Evolutionary conservation across 2,888 invertebrate genomes (phyloP), one percentile per base, ranked within the genome.

Genomic region (Scaptodrosophila latifasciaeformis): DNA sequence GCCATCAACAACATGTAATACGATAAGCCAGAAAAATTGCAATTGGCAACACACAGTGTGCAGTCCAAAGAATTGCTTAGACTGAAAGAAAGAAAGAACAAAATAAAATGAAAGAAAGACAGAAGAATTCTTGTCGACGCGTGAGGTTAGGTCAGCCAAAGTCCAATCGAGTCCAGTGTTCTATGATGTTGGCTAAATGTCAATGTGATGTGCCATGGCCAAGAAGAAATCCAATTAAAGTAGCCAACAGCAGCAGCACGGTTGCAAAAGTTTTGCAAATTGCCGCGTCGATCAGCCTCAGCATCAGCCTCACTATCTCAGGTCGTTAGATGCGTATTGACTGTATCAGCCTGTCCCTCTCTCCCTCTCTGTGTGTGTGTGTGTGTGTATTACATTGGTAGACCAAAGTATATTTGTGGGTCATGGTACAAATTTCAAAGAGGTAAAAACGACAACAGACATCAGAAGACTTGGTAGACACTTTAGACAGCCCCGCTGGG

Each of bases 391-490:
- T 72, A 30, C 31, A 27, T 24, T 43, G 21, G 27, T 51, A 30
- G n/a, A 10, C 66, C 76, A 72, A 74, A 71, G 64, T 74, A 58
- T 75, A 76, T 75, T 75, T 79, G 67, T 75, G 77, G 75, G 75
- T 75, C 75, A 75, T 75, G 75, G 67, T 69, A 75, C 79, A 76
- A 62, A 79, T 79, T 65, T 72, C 39, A 42, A 59, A 61, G n/a
- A n/a, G n/a, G n/a, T n/a, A n/a, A 43, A 30, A 10, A 35, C 34
- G 59, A 37, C 53, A n/a, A 49, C 30, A 39, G 45, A 42, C 43
- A 31, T 5, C 35, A 5, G n/a, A 24, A 21, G 30, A 47, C 35
- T 12, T 15, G 35, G 7, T 13, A 24, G 42, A 30, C 47, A 37
- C 24, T 35, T 15, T 40, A 49, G 53, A 47, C 53, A 59, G 44